Percentiles rank a stretch among this genome's conserved stretches.
Evolutionary conservation across 53 echinoderm and acorn worm genomes (phyloP).

Genomic region (Hippasteria phrygiana): DNA sequence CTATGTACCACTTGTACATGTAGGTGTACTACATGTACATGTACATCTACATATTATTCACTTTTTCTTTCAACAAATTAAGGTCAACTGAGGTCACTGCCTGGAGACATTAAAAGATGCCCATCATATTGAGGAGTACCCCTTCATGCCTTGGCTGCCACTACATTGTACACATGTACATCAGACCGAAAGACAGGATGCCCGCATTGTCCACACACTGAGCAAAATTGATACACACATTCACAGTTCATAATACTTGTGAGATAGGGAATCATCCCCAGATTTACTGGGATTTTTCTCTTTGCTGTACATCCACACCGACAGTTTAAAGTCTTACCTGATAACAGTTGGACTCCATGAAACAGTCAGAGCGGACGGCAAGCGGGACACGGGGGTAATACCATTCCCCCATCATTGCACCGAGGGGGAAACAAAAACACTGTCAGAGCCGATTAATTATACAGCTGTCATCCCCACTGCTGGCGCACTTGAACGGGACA

Average conservation of each 20-base stretch:
- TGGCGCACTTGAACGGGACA: slow-evolving; percentile 51
- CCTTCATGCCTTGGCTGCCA: neutral
- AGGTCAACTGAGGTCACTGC: slow-evolving; percentile 47
- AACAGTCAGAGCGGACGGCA: slow-evolving; percentile 40
- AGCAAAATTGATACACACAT: neutral
- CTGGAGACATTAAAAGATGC: slow-evolving; percentile 3
- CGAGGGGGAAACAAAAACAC: slow-evolving; percentile 53
- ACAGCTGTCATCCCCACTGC: slow-evolving; percentile 59
- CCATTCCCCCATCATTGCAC: slow-evolving; percentile 66
- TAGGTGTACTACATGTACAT: neutral
- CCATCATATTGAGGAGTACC: neutral
- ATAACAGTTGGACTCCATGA: slow-evolving; percentile 45
- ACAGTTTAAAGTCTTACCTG: slow-evolving; percentile 30
- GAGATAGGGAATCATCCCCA: neutral
- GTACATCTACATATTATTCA: neutral
- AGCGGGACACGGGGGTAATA: slow-evolving; percentile 51
- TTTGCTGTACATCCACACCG: neutral
- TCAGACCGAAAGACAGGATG: neutral
- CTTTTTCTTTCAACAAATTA: neutral
- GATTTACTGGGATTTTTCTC: neutral
- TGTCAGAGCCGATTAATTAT: slow-evolving; percentile 51
- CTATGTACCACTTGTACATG: too few species aligned
- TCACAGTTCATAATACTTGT: neutral
- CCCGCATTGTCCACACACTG: neutral
- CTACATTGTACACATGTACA: neutral